Evolutionary conservation across 2,113 vertebrate genomes (phyloP).

Genomic region (Lates calcarifer): DNA sequence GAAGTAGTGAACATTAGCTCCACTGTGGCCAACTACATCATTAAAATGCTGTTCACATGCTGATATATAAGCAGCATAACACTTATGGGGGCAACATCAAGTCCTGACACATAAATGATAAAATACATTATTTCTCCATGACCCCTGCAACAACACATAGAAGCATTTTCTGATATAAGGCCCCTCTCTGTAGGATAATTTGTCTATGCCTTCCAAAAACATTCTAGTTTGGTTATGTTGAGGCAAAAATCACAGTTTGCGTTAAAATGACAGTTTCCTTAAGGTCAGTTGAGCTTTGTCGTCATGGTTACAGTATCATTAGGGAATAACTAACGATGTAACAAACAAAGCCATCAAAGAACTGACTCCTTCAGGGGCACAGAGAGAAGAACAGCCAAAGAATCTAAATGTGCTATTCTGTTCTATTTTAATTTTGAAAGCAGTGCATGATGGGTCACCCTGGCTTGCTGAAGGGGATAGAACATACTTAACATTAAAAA

Average conservation of each 20-base stretch:
- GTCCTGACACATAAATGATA: background rate
- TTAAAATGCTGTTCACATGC: background rate
- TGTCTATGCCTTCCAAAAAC: background rate
- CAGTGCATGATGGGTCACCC: background rate
- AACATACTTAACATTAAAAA: background rate
- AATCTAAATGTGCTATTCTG: slow-evolving; percentile 7
- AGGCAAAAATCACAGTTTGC: background rate
- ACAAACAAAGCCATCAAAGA: background rate
- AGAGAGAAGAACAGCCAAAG: background rate
- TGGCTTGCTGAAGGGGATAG: slow-evolving; percentile 5
- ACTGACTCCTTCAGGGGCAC: background rate
- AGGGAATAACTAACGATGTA: background rate
- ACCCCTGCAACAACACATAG: background rate
- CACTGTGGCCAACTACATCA: background rate
- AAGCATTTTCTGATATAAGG: background rate
- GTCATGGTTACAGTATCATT: background rate
- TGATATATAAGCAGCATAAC: background rate
- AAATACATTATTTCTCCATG: background rate
- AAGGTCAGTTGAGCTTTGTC: background rate
- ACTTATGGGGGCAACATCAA: background rate
- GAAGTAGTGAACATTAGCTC: background rate
- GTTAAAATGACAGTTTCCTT: background rate
- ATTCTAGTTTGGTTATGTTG: background rate
- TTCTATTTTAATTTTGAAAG: slow-evolving; percentile 6
- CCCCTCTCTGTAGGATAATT: background rate